Base-by-base conservation (phyloP, 2,113 vertebrate genomes). In the Crocuta crocuta region DNA sequence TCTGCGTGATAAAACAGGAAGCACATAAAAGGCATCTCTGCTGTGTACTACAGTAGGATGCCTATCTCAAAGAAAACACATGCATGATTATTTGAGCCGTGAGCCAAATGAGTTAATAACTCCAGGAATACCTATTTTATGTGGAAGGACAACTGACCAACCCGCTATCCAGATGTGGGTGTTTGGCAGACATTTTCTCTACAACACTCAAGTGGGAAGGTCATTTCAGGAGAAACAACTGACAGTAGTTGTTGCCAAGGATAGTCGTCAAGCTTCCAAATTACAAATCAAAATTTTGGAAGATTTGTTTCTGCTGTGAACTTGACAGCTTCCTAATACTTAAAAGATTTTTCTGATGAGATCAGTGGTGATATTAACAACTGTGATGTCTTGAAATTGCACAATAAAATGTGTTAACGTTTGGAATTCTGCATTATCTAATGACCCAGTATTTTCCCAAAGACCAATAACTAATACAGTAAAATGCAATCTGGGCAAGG, bases 271-370 rank as follows among this genome's bases (percentile, higher is more conserved):
- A 50, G 73, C 35, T 91, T 65, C 65, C 73, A 78, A 73, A 0
- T 21, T 24, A 24, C 90, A 95, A 84, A 58, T 58, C 10, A 66
- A 82, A 82, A 74, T 86, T 88, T 61, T 73, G 55, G 66, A 82
- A 89, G 94, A 82, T 24, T 33, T 45, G 12, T n/a, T 94, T 89
- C 61, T 19, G 65, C 26, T 50, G n/a, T 45, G 43, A 92, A 35
- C 43, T 48, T 89, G n/a, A 95, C 31, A 97, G 93, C 35, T 78
- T 91, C 35, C 79, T 39, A 95, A 74, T 43, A 91, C 31, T 50
- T 90, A 45, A 93, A 93, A 21, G 50, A 17, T 95, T 95, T 85
- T 91, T 91, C 78, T 91, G 50, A 58, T 89, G 23, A 89, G 50
- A 66, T 81, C 35, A 78, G n/a, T 68, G 13, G 61, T 80, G 31